Evolutionary conservation across 2,797 vertebrate genomes (phyloP).

Genomic region (Catharus ustulatus): DNA sequence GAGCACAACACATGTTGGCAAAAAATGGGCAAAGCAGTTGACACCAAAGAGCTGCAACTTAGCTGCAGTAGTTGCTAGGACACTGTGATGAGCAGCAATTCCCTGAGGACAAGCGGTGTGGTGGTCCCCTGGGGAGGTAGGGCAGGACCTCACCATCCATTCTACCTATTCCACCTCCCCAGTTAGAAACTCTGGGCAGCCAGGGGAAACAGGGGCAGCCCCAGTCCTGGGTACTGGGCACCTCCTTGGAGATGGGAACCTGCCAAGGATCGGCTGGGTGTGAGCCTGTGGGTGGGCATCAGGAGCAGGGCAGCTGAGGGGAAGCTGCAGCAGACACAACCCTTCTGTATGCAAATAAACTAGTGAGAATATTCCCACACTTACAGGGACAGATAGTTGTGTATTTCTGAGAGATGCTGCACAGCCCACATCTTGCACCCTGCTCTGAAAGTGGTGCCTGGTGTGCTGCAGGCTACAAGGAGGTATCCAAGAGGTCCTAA

Average conservation of each 20-base stretch:
- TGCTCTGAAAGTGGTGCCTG: background rate
- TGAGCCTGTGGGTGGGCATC: background rate
- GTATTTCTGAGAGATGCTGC: background rate
- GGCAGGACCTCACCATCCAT: background rate
- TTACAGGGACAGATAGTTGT: background rate
- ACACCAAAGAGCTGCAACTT: background rate
- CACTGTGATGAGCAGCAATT: background rate
- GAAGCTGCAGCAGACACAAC: background rate
- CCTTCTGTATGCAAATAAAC: background rate
- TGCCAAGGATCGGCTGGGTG: background rate
- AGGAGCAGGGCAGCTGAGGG: background rate
- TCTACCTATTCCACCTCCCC: background rate
- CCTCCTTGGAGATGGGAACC: background rate
- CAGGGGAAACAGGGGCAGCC: background rate
- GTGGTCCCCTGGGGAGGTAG: background rate
- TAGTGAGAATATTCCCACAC: background rate
- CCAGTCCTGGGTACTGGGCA: background rate
- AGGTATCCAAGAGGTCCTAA: background rate
- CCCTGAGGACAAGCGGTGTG: background rate
- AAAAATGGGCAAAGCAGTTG: background rate
- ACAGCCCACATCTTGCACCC: background rate
- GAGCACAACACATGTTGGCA: fast-evolving
- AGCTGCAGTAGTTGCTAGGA: background rate
- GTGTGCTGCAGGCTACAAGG: background rate
- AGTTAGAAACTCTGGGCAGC: background rate